Conservation (phyloP, 2,888 invertebrate species). For the Dascillus cervinus region DNA sequence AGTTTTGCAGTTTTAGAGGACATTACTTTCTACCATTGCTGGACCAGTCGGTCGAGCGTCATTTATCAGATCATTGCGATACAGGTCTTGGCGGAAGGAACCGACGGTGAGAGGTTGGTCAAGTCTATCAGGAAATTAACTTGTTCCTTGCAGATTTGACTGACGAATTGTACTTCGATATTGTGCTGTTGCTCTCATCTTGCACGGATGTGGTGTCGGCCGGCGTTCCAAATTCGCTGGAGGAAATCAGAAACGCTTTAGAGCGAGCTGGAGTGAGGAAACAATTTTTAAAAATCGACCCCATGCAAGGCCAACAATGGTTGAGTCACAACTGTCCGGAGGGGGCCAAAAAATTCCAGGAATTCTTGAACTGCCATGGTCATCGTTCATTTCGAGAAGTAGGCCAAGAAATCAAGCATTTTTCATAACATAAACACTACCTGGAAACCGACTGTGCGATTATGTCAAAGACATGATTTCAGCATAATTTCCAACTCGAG, state of each 20-base stretch:
- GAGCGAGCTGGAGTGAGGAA: constrained; percentile 36
- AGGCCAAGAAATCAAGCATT: background rate
- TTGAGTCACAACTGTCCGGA: constrained; percentile 47
- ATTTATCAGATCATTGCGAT: constrained; percentile 51
- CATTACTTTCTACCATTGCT: constrained; percentile 40
- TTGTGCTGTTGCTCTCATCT: constrained; percentile 59
- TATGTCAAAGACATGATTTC: too few species aligned
- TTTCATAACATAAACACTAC: constrained; percentile 3
- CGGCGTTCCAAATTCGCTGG: constrained; percentile 50
- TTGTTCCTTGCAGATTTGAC: constrained; percentile 47
- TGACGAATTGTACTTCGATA: constrained; percentile 59
- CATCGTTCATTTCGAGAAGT: constrained; percentile 62
- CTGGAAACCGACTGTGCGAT: too few species aligned
- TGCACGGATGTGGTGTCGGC: constrained; percentile 65
- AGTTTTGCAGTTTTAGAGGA: constrained; percentile 25
- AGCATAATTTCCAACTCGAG: too few species aligned
- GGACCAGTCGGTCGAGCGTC: constrained; percentile 45
- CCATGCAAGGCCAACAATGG: constrained; percentile 52
- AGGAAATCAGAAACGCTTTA: constrained; percentile 29
- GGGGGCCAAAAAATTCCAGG: constrained; percentile 37
- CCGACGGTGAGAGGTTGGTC: constrained; percentile 29
- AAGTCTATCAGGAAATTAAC: constrained; percentile 1
- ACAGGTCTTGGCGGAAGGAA: constrained; percentile 46
- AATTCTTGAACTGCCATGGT: constrained; percentile 63
- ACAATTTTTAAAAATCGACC: constrained; percentile 45